Conservation (phyloP, 2,888 invertebrate genomes). For the Baccha elongata region DNA sequence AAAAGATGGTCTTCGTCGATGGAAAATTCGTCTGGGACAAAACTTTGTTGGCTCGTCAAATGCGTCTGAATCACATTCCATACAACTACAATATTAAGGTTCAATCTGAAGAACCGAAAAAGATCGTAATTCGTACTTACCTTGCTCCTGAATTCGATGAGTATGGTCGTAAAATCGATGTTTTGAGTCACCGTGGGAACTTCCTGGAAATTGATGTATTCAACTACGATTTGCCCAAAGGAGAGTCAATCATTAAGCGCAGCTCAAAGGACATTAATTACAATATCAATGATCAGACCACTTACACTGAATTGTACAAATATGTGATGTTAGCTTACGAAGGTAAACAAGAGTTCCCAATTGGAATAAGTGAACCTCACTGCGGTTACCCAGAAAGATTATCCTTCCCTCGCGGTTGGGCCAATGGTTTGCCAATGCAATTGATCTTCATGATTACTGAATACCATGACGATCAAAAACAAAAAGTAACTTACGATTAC, state of each 20-base stretch:
- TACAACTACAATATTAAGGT: slow-evolving; percentile 85
- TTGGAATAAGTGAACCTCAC: slow-evolving; percentile 83
- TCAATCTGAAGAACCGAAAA: slow-evolving; percentile 84
- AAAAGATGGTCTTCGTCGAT: slow-evolving; percentile 79
- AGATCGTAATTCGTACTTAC: slow-evolving; percentile 86
- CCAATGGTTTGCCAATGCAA: slow-evolving; percentile 86
- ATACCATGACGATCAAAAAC: slow-evolving; percentile 78
- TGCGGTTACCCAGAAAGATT: slow-evolving; percentile 86
- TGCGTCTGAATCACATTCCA: slow-evolving; percentile 86
- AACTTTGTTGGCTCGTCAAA: slow-evolving; percentile 84
- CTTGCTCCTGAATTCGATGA: slow-evolving; percentile 88
- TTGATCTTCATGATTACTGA: slow-evolving; percentile 85
- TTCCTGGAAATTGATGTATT: slow-evolving; percentile 87
- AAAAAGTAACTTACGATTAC: slow-evolving; percentile 82
- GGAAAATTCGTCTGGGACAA: slow-evolving; percentile 80
- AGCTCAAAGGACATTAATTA: slow-evolving; percentile 85
- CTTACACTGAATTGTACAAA: slow-evolving; percentile 86
- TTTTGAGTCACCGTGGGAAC: slow-evolving; percentile 85
- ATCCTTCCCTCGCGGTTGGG: slow-evolving; percentile 86
- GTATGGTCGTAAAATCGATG: slow-evolving; percentile 84
- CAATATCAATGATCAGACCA: slow-evolving; percentile 85
- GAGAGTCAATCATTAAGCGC: slow-evolving; percentile 87
- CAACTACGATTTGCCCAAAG: slow-evolving; percentile 85
- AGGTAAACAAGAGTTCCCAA: slow-evolving; percentile 83
- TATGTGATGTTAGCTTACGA: slow-evolving; percentile 82